phyloP scores from a whole-genome alignment of 2,113 vertebrate genomes.

The Leptocoma aspasia region DNA sequence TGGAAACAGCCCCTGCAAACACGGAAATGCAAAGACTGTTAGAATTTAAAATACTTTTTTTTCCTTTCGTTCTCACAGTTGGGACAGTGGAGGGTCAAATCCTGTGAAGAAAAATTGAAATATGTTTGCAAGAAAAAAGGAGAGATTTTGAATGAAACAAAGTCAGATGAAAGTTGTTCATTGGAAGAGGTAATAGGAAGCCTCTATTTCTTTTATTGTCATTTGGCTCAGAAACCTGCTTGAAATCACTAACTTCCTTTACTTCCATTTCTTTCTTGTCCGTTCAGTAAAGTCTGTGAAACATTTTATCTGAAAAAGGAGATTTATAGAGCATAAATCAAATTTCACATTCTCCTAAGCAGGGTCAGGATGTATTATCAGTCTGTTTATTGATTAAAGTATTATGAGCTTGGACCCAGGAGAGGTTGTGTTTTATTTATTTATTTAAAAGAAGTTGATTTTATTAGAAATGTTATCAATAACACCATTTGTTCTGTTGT shows the following conservation, averaged over 20 bases:
- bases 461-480: background rate
- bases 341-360: background rate
- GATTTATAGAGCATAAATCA: background rate
- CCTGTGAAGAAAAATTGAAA: slow-evolving; percentile 74
- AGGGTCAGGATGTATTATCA: background rate
- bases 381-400: background rate
- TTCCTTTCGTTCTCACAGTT: slow-evolving; percentile 66
- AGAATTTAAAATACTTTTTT: background rate
- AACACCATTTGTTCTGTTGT: background rate
- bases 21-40: background rate
- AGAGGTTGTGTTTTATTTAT: background rate
- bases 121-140: slow-evolving; percentile 90
- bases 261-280: background rate
- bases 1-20: background rate
- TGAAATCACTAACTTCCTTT: background rate
- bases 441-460: background rate
- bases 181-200: slow-evolving; percentile 71
- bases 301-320: background rate
- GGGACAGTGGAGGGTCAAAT: slow-evolving; percentile 81
- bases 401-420: background rate
- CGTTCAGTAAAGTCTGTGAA: background rate
- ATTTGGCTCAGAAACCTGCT: background rate
- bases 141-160: slow-evolving; percentile 69
- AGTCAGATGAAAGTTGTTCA: slow-evolving; percentile 69
- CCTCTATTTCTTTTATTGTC: background rate